Percentiles rank a stretch among this genome's conserved stretches.
Conservation (phyloP, 1,140 invertebrate species). For the Tyrophagus putrescentiae region DNA sequence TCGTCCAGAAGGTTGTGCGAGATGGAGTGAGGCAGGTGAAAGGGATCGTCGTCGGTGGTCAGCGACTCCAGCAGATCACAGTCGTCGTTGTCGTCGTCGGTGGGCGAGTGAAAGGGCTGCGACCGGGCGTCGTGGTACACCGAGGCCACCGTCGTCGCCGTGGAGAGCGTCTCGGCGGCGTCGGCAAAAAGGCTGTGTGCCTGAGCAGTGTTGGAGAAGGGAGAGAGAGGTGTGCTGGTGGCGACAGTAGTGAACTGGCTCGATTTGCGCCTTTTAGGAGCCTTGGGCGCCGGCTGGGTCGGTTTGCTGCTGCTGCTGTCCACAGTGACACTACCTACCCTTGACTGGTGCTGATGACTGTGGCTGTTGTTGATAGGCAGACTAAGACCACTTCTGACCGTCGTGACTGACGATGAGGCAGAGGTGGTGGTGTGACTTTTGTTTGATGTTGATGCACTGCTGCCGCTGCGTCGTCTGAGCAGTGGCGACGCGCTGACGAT, state of each 20-base stretch:
- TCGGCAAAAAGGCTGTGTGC: too few relatives aligned
- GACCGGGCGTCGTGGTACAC: conserved; percentile 8
- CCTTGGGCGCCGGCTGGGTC: too few relatives aligned
- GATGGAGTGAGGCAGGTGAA: not conserved
- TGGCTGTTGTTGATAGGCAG: not conserved
- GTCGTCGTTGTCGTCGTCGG: not conserved
- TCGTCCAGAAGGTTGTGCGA: not conserved
- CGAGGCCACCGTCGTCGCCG: not conserved
- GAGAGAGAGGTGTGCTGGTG: too few relatives aligned
- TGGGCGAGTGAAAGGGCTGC: not conserved
- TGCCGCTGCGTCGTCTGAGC: not conserved
- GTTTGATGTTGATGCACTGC: not conserved
- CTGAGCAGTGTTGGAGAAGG: too few relatives aligned
- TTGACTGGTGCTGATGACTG: not conserved
- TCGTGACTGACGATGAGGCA: not conserved
- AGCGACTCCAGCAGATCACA: not conserved
- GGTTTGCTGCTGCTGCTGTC: not conserved
- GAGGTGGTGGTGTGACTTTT: not conserved
- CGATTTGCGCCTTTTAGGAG: too few relatives aligned
- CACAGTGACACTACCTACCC: not conserved
- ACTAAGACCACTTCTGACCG: not conserved
- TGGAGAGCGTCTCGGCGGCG: not conserved
- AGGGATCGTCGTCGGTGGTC: too few relatives aligned
- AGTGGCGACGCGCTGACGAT: not conserved
- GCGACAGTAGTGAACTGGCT: too few relatives aligned